Conservation (phyloP, 2,113 vertebrate genomes). For the Mus musculus region GRCm39 chr1:179993001-179993500, state of each 20-base stretch:
- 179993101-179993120: conserved; percentile 93
- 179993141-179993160: conserved; percentile 99
- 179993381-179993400: neutral
- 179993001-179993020: conserved; percentile 93
- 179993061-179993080: conserved; percentile 94
- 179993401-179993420: neutral
- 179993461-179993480: neutral
- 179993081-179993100: conserved; percentile 91
- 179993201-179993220: neutral
- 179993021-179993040: conserved; percentile 93
- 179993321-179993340: neutral
- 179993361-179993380: neutral
- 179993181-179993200: conserved; percentile 66
- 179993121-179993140: conserved; percentile 96
- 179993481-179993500: neutral
- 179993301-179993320: neutral
- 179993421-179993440: accelerated
- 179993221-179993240: neutral
- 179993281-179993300: neutral
- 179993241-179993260: neutral
- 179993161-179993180: conserved; percentile 89
- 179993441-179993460: neutral
- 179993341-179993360: neutral
- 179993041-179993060: conserved; percentile 99
- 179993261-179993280: neutral